A percentile compares a stretch with the other conserved stretches of the same genome.
Conservation (phyloP, 2,797 vertebrate species). For the Helostoma temminkii region DNA sequence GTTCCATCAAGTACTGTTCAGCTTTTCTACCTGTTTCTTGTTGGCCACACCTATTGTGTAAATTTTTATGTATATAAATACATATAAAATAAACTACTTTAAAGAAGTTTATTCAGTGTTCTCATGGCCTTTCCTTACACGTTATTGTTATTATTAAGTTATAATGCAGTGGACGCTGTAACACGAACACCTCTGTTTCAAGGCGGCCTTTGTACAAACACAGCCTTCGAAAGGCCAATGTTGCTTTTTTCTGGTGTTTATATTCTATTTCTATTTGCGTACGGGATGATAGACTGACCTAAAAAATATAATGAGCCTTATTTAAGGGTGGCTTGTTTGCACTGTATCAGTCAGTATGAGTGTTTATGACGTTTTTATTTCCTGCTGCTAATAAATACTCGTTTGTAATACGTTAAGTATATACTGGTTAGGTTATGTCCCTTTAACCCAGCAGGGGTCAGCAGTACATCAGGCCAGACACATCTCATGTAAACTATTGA, state of each 20-base stretch:
- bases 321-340: neutral
- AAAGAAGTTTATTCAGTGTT: slow-evolving; percentile 40
- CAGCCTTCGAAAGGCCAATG: neutral
- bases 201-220: neutral
- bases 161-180: neutral
- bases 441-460: slow-evolving; percentile 57
- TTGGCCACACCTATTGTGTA: slow-evolving; percentile 64
- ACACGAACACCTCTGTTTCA: neutral
- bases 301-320: neutral
- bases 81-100: slow-evolving; percentile 73
- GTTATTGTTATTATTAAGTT: neutral
- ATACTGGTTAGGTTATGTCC: neutral
- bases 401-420: neutral
- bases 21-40: slow-evolving; percentile 60
- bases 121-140: neutral
- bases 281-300: neutral
- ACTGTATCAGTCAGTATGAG: neutral
- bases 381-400: neutral
- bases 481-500: neutral
- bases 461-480: slow-evolving; percentile 11
- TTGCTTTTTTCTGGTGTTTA: neutral
- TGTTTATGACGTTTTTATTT: neutral
- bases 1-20: slow-evolving; percentile 42
- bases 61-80: slow-evolving; percentile 81
- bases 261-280: neutral